Percentiles rank a stretch among this genome's conserved stretches.
Conservation (phyloP, 2,888 invertebrate species). For the Lithosia quadra region DNA sequence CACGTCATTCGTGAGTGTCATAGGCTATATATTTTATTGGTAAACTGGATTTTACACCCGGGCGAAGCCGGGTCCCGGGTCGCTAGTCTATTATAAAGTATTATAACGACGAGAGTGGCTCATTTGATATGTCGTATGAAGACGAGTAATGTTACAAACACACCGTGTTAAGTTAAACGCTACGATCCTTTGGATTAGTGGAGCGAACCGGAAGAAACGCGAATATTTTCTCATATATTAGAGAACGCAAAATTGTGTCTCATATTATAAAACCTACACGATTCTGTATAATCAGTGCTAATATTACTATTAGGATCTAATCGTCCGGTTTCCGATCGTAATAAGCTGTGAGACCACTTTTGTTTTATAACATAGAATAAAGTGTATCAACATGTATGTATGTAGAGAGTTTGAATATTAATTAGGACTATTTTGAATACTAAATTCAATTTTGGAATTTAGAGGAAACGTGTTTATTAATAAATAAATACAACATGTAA, state of each 20-base stretch:
- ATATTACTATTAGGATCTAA: conserved; percentile 7
- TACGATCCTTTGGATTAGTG: conserved; percentile 38
- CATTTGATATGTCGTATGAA: neutral
- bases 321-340: conserved; percentile 18
- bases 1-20: no score
- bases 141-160: neutral
- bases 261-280: neutral
- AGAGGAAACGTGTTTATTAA: neutral
- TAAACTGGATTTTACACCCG: no score
- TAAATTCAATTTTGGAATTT: neutral
- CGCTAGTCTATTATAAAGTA: no score
- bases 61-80: no score
- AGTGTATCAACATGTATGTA: conserved; percentile 6
- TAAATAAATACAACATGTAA: no score
- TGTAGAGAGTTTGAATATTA: conserved; percentile 21
- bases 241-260: neutral
- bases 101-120: neutral
- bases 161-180: neutral
- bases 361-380: conserved; percentile 17
- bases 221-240: conserved; percentile 28
- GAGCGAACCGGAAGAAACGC: conserved; percentile 33
- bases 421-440: conserved; percentile 5
- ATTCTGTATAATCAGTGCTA: neutral
- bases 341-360: conserved; percentile 21
- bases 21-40: no score